A percentile compares a stretch with the other conserved stretches of the same genome.
Evolutionary conservation across 1,140 invertebrate species (phyloP).

Genomic region (Hycleus phaleratus): DNA sequence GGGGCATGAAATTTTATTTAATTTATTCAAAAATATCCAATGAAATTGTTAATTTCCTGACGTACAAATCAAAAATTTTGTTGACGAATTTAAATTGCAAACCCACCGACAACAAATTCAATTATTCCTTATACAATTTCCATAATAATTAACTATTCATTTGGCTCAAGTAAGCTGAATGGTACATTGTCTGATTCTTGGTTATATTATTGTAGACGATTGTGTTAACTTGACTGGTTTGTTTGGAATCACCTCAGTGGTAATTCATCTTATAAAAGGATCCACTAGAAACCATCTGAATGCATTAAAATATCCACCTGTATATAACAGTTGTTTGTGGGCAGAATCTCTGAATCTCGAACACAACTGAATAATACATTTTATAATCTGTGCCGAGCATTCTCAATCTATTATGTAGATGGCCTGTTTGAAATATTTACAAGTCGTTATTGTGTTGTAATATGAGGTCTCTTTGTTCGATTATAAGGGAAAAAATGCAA

Average conservation of each 20-base stretch:
- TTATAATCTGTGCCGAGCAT: conserved; percentile 18
- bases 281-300: conserved; percentile 4
- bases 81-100: conserved; percentile 9
- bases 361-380: conserved; percentile 17
- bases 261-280: conserved; percentile 14
- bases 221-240: conserved; percentile 5
- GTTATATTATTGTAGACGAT: background rate
- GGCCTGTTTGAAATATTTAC: conserved; percentile 15
- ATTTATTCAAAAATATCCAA: too few species aligned
- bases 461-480: background rate
- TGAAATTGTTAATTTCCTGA: too few species aligned
- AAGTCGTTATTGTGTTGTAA: background rate
- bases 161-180: conserved; percentile 1
- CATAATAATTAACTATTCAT: conserved; percentile 13
- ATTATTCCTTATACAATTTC: conserved; percentile 13
- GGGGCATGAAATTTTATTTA: background rate
- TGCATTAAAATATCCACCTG: background rate
- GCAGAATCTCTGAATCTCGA: conserved; percentile 2
- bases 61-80: conserved; percentile 4
- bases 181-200: conserved; percentile 1
- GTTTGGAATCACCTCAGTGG: conserved; percentile 7
- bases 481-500: background rate
- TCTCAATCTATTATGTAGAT: conserved; percentile 17
- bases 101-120: conserved; percentile 8
- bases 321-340: conserved; percentile 7